Conservation (phyloP, 2,113 vertebrate species). For the Coturnix japonica region DNA sequence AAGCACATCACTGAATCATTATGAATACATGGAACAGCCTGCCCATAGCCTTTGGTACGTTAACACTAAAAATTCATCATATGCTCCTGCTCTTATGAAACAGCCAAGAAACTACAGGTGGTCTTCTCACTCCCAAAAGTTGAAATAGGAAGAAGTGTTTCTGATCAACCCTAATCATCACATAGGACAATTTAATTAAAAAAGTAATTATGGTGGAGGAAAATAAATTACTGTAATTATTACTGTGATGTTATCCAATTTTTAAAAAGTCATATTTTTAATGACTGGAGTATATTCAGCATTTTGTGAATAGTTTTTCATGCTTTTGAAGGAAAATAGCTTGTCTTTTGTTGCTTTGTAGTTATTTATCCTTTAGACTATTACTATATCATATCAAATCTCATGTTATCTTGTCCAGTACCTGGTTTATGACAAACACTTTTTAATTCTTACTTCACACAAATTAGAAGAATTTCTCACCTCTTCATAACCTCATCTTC, state of each 20-base stretch:
- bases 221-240: conserved; percentile 32
- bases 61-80: background rate
- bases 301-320: conserved; percentile 11
- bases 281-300: conserved; percentile 41
- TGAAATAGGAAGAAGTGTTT: conserved; percentile 5
- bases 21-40: background rate
- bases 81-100: background rate
- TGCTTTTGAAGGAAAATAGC: background rate
- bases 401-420: background rate
- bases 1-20: background rate
- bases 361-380: background rate
- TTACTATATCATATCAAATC: background rate
- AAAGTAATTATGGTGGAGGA: background rate
- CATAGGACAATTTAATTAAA: conserved; percentile 47
- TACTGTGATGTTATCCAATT: conserved; percentile 33
- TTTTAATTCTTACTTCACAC: background rate
- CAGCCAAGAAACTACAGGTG: background rate
- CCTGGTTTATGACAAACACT: background rate
- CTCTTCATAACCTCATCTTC: background rate
- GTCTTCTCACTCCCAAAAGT: background rate
- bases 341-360: background rate
- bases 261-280: background rate
- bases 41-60: background rate
- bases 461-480: background rate
- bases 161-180: conserved; percentile 35